Evolutionary conservation across 1,140 invertebrate species (phyloP), one percentile per base, ranked within the genome.

Genomic region (Laodelphax striatellus): DNA sequence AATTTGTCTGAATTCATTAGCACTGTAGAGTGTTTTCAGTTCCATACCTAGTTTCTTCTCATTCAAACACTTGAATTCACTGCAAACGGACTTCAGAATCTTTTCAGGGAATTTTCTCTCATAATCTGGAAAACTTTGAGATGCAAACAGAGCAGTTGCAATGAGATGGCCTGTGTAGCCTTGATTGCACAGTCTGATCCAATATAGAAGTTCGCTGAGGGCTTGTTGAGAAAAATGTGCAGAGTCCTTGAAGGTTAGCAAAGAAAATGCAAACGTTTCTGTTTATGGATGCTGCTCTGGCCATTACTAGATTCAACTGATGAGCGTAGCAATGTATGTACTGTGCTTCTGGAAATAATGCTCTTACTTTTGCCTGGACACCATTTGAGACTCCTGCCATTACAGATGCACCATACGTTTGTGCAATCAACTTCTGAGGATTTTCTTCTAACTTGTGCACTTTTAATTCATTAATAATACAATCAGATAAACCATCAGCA

Each of bases 281-380:
- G 38, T 68, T 70, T 64, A 53, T 43, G 31, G 63, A 66, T 58
- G 67, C 63, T 43, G 68, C 64, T 65, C 67, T 50, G 41, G 66
- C 60, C 31, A 74, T 61, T 52, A 73, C 66, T 50, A 71, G 65
- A 62, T 72, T 71, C 34, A 71, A 58, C 64, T 68, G 65, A 57
- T 72, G 71, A 22, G 66, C 68, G 61, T 71, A 72, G 55, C 69
- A 72, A 28, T 28, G 70, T 31, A 72, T 63, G 61, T 66, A 74
- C 1, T 38, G 34, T 38, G 34, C 34, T 5, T 38, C 34, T 8
- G 34, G 11, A 11, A 38, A 38, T 38, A 38, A 38, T 5, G 8
- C 11, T 13, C 11, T 38, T 13, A 38, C 34, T 38, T 38, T 38
- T 38, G 34, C 34, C 34, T 38, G 34, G 1, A 38, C 34, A 38